Percentiles rank a stretch among this genome's conserved stretches.
Evolutionary conservation across 2,113 vertebrate genomes (phyloP).

Genomic region (Laterallus jamaicensis): DNA sequence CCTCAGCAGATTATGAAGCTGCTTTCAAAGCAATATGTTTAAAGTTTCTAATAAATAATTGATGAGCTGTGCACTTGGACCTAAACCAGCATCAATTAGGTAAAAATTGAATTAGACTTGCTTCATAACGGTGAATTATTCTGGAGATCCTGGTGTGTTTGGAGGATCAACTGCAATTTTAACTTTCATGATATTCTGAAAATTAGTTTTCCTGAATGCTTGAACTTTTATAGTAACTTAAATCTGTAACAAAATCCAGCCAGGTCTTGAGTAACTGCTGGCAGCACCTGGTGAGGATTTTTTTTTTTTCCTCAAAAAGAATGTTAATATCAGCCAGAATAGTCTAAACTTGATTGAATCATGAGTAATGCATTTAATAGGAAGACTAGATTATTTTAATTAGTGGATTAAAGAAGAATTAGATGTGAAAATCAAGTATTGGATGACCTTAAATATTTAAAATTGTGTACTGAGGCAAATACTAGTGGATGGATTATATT

Average conservation of each 20-base stretch:
- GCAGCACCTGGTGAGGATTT: constrained; percentile 35
- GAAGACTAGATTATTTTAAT: constrained; percentile 44
- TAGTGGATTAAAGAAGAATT: constrained; percentile 30
- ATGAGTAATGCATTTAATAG: constrained; percentile 20
- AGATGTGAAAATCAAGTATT: constrained; percentile 40
- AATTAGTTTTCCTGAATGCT: constrained; percentile 27
- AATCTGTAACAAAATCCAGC: constrained; percentile 4
- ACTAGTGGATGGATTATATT: constrained; percentile 14
- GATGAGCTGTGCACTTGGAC: not conserved
- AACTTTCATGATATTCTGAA: constrained; percentile 38
- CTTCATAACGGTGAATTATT: not conserved
- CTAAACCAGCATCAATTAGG: not conserved
- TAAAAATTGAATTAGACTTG: not conserved
- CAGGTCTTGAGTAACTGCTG: constrained; percentile 60
- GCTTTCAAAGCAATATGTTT: constrained; percentile 12
- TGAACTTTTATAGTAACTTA: constrained; percentile 29
- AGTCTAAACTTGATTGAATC: constrained; percentile 36
- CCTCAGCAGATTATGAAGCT: not conserved
- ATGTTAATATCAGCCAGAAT: not conserved
- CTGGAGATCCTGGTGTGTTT: constrained; percentile 16
- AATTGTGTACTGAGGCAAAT: not conserved
- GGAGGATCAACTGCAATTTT: not conserved
- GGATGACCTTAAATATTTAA: constrained; percentile 25
- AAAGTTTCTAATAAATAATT: not conserved
- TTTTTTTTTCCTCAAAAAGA: not conserved